Evolutionary conservation across 2,113 vertebrate species (phyloP).

Genomic region (Genyomyrus donnyi): DNA sequence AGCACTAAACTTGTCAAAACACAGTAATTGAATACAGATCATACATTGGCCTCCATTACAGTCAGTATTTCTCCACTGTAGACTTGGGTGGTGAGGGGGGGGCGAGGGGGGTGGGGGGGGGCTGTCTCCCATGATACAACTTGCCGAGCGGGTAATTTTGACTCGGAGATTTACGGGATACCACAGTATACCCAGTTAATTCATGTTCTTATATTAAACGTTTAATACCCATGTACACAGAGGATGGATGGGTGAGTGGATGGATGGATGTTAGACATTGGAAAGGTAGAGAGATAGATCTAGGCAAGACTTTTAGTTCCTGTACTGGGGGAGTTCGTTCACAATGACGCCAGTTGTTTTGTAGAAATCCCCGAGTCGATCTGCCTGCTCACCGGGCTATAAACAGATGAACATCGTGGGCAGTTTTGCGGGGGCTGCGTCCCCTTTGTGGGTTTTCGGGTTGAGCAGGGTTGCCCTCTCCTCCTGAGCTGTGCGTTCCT

Average conservation of each 20-base stretch:
- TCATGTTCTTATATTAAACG: too few species aligned
- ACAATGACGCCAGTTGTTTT: neutral
- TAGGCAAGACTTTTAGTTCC: neutral
- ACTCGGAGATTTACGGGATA: neutral
- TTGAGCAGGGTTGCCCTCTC: neutral
- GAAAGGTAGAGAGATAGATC: neutral
- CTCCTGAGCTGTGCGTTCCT: neutral
- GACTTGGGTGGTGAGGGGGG: neutral
- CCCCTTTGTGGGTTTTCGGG: neutral
- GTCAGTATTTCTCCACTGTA: neutral
- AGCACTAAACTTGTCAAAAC: neutral
- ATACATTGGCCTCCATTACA: constrained; percentile 17
- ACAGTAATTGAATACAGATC: constrained; percentile 17
- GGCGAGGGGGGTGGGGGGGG: neutral
- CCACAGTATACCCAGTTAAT: neutral
- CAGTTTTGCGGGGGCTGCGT: neutral
- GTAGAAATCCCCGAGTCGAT: neutral
- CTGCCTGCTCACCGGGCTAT: neutral
- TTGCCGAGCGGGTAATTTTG: neutral
- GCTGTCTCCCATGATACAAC: neutral
- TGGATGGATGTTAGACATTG: neutral
- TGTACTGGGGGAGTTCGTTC: too few species aligned
- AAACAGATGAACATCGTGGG: neutral
- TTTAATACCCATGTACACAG: too few species aligned
- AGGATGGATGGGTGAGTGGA: neutral